Evolutionary conservation across 2,888 invertebrate genomes (phyloP), one percentile per base, ranked within the genome.

Genomic region (Macrophya alboannulata): DNA sequence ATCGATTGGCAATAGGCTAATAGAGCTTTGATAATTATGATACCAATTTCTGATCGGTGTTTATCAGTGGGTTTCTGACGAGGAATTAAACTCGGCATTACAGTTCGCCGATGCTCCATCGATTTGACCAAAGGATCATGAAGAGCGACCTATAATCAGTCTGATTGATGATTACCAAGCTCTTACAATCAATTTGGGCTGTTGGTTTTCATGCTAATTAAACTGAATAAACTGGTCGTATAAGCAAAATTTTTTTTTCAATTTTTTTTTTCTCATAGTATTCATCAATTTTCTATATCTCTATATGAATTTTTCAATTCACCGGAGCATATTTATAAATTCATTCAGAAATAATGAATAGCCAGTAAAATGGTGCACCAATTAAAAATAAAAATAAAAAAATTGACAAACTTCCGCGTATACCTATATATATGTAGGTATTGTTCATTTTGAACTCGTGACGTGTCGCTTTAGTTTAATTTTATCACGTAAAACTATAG

Each of bases 21-120:
- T 72, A 45, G 43, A 9, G 21, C 72, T 72, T 72, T 15, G 45
- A 40, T 72, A 45, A 72, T 72, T 72, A 43, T 43, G 12, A 43
- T 45, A 72, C 17, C n/a, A 72, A 21, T n/a, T 72, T 43, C n/a
- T 72, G 72, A 45, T 72, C 21, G 21, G 21, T 72, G 72, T 72
- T 31, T 25, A 25, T 25, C 72, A 40, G 40, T 43, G 72, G 17
- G 21, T 43, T 43, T 45, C 43, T 72, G 45, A 72, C 21, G 45
- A 72, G 72, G 10, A 72, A 43, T 21, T n/a, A 72, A 31, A 43
- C 40, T 43, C 43, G 43, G 72, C 43, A 43, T 65, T 65, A 40
- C 72, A 45, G 43, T 40, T 72, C 40, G 43, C 72, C 76, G 12
- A 31, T 76, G 5, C 40, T 76, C 48, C 17, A 76, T 51, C 51